Evolutionary conservation across 2,113 vertebrate genomes (phyloP), one percentile per base, ranked within the genome.

Genomic region (Cinclus mexicanus): DNA sequence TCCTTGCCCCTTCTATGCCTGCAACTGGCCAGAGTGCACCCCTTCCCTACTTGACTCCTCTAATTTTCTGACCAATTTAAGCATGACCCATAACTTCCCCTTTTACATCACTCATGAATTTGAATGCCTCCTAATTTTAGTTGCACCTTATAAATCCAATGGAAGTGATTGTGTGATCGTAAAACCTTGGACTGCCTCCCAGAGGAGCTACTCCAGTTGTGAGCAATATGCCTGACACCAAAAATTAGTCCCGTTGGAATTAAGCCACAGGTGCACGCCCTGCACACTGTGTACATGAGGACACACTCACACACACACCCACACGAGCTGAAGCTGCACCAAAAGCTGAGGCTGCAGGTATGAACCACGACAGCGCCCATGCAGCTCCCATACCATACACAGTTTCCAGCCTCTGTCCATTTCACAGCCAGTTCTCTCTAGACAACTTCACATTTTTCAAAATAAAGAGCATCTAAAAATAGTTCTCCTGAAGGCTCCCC

Each of bases 41-140:
- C 83, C 37, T 90, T 89, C 83, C 64, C 39, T 41, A 24, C 35
- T 46, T 31, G 37, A 87, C 49, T 90, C 41, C 77, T 93, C 60
- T 49, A 89, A 97, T 96, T 96, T 96, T 96, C 88, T 94, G 68
- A 92, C 25, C 85, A 64, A 77, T 90, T 93, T 89, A 88, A 93
- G 31, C 53, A 65, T 4, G 1, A 92, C 56, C 49, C 64, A n/a
- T 71, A 89, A 87, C 92, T 94, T 96, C 76, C 64, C 28, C n/a
- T 92, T 96, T 65, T 80, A 84, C 56, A 61, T 92, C 52, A 41
- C 37, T 69, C 60, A 23, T 46, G 24, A 94, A 68, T 89, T 81
- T 7, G 3, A 83, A 88, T 59, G 33, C 52, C 41, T 90, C 57
- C 72, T 82, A 91, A 95, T 87, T 92, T 71, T 90, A 76, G 65